phyloP scores from a whole-genome alignment of 2,113 vertebrate species.

The Nothoprocta pentlandii region DNA sequence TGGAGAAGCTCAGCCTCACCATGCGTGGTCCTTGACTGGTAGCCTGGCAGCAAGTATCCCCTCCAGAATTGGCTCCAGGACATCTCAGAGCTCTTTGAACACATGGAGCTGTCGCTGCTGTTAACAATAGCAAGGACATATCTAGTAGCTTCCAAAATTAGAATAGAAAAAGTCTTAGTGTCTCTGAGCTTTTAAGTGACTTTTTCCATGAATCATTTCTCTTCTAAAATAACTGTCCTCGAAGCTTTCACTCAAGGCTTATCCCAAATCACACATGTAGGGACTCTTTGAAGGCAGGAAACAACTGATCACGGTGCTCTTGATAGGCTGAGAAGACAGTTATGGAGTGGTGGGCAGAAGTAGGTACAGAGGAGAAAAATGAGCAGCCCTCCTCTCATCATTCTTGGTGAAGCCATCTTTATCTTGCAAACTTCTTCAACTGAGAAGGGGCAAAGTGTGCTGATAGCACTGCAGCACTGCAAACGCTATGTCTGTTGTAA shows the following conservation, averaged over 20 bases:
- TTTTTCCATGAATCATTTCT: not conserved
- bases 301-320: not conserved
- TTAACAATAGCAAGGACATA: not conserved
- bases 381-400: not conserved
- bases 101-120: not conserved
- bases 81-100: not conserved
- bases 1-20: not conserved
- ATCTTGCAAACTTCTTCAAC: not conserved
- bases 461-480: not conserved
- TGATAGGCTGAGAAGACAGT: not conserved
- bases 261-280: not conserved
- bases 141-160: not conserved
- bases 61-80: rapidly evolving
- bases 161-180: not conserved
- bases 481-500: not conserved
- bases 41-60: not conserved
- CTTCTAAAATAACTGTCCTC: not conserved
- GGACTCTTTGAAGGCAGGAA: not conserved
- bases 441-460: not conserved
- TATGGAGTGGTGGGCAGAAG: not conserved
- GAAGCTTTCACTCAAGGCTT: not conserved
- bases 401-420: not conserved
- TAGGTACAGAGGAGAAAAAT: not conserved
- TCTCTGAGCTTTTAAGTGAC: not conserved
- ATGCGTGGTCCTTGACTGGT: not conserved